Conservation (phyloP, 2,888 invertebrate species). For the Teleiodes luculella region DNA sequence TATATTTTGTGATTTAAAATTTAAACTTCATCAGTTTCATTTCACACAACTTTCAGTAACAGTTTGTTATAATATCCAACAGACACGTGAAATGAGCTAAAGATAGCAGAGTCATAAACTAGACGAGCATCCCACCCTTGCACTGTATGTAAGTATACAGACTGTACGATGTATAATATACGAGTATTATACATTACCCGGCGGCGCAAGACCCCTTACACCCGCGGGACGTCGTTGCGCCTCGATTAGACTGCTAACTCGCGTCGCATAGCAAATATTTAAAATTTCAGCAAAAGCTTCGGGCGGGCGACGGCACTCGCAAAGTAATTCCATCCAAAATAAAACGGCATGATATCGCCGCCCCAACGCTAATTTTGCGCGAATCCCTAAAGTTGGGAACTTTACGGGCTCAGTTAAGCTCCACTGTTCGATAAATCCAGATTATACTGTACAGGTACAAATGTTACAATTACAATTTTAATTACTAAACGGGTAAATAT, state of each 20-base stretch:
- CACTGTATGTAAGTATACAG: too few species aligned
- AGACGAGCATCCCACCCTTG: neutral
- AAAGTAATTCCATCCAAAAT: neutral
- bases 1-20: too few species aligned
- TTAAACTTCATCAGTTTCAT: too few species aligned
- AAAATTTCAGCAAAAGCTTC: neutral
- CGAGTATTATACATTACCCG: too few species aligned
- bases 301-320: neutral
- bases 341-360: constrained; percentile 4
- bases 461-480: neutral
- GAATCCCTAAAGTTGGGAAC: constrained; percentile 5
- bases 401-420: constrained; percentile 2
- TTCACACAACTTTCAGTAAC: too few species aligned
- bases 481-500: neutral
- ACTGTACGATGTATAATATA: too few species aligned
- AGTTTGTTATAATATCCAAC: neutral
- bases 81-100: neutral
- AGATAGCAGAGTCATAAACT: constrained; percentile 6
- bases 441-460: neutral
- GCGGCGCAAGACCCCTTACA: neutral
- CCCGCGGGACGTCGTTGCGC: neutral
- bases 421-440: neutral
- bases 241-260: neutral
- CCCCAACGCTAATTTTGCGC: constrained; percentile 6
- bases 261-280: constrained; percentile 1